A percentile compares a stretch with the other conserved stretches of the same genome.
Conservation (phyloP, 2,888 invertebrate species). For the Drosophila aldrichi region DNA sequence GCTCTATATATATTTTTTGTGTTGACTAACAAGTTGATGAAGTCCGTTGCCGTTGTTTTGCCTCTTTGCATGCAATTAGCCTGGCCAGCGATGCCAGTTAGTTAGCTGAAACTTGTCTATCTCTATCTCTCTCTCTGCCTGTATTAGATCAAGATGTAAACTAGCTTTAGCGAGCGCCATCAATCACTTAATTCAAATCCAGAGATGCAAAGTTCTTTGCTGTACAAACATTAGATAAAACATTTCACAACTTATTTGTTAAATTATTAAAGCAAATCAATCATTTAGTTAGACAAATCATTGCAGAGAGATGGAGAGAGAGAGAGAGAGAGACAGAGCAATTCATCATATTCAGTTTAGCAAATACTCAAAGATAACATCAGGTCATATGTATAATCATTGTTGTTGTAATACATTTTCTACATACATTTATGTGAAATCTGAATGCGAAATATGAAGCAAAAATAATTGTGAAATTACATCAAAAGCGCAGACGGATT, state of each 20-base stretch:
- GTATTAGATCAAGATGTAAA: slow-evolving; percentile 15
- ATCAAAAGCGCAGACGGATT: background rate
- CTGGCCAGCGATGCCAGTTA: slow-evolving; percentile 11
- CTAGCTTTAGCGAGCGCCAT: slow-evolving; percentile 27
- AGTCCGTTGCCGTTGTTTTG: slow-evolving; percentile 16
- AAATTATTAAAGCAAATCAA: slow-evolving; percentile 27
- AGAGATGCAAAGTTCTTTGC: slow-evolving; percentile 6
- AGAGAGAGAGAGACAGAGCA: background rate
- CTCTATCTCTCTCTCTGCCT: background rate
- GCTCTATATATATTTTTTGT: slow-evolving; percentile 9
- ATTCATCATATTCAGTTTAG: background rate
- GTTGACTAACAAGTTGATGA: slow-evolving; percentile 11
- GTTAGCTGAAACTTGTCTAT: slow-evolving; percentile 20
- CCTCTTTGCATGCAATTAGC: slow-evolving; percentile 30
- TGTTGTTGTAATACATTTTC: background rate
- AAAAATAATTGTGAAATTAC: slow-evolving; percentile 7
- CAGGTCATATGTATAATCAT: background rate
- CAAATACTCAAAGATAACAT: too few species aligned
- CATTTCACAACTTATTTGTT: slow-evolving; percentile 3
- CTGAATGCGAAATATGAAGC: background rate
- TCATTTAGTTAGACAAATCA: slow-evolving; percentile 20
- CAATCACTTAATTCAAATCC: slow-evolving; percentile 35
- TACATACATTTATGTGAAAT: background rate
- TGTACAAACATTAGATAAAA: background rate
- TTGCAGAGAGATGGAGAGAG: background rate